These are phyloP conservation scores for Limonius californicus DNA, from an alignment of 1,140 invertebrate species.

Conservation along the genomic window DNA sequence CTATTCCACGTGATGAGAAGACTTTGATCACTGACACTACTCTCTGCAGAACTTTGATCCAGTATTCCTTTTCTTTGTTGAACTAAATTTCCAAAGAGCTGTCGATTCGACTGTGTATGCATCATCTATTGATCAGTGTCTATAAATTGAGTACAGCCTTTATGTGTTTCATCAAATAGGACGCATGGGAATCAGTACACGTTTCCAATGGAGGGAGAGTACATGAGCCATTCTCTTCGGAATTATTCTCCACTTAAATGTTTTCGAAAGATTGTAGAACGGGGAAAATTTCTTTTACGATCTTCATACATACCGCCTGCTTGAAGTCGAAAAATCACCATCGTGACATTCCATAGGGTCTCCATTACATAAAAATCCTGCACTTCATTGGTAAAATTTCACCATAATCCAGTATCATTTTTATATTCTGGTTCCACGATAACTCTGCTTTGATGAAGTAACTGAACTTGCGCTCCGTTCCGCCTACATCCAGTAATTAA, in stretches of 20 bases:
- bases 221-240: no score
- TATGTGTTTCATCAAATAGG: background rate
- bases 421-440: no score
- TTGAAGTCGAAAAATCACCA: background rate
- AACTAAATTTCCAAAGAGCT: background rate
- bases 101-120: background rate
- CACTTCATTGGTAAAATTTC: no score
- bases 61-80: no score
- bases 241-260: background rate
- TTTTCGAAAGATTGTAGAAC: background rate
- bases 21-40: no score
- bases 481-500: background rate
- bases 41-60: no score
- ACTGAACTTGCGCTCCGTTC: no score
- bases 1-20: no score
- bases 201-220: background rate
- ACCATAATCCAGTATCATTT: no score
- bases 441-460: no score
- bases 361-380: background rate
- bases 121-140: background rate
- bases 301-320: background rate
- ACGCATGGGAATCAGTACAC: background rate
- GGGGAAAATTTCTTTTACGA: background rate
- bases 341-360: background rate
- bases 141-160: background rate